These are phyloP conservation scores for Lucilia cuprina DNA, from an alignment of 1,140 invertebrate genomes.

Conservation along the genomic window DNA sequence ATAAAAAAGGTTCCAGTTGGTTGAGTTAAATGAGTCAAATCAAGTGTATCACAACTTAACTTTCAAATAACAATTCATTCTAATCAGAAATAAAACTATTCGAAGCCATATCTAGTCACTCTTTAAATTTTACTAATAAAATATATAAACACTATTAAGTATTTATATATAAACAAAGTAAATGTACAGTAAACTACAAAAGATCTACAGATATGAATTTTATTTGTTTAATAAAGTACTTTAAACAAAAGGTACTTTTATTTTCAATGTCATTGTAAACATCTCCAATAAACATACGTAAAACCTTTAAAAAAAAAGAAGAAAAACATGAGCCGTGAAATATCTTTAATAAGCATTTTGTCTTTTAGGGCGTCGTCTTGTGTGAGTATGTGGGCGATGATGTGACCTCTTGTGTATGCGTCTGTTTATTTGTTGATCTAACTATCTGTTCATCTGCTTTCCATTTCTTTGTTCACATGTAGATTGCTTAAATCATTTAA, in stretches of 20 bases:
- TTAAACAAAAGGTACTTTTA: neutral
- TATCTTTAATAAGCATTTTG: neutral
- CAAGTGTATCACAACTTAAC: too few species aligned
- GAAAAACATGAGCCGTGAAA: neutral
- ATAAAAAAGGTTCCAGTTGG: too few species aligned
- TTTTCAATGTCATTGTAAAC: neutral
- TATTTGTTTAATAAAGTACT: too few species aligned
- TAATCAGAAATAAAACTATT: too few species aligned
- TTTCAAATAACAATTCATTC: too few species aligned
- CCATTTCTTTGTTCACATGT: conserved; percentile 41
- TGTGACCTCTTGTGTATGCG: conserved; percentile 21
- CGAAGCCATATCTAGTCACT: too few species aligned
- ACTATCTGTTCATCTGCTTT: conserved; percentile 20
- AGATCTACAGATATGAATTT: too few species aligned
- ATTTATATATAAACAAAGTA: too few species aligned
- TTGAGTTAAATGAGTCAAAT: too few species aligned
- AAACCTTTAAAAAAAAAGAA: neutral
- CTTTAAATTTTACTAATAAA: too few species aligned
- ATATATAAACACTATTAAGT: too few species aligned
- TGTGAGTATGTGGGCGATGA: conserved; percentile 15
- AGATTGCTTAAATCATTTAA: neutral
- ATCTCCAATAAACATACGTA: neutral
- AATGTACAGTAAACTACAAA: too few species aligned
- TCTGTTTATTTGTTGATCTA: neutral
- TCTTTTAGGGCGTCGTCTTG: conserved; percentile 29